Evolutionary conservation across 2,113 vertebrate species (phyloP), one percentile per base, ranked within the genome.

Genomic region (Cebus imitator): DNA sequence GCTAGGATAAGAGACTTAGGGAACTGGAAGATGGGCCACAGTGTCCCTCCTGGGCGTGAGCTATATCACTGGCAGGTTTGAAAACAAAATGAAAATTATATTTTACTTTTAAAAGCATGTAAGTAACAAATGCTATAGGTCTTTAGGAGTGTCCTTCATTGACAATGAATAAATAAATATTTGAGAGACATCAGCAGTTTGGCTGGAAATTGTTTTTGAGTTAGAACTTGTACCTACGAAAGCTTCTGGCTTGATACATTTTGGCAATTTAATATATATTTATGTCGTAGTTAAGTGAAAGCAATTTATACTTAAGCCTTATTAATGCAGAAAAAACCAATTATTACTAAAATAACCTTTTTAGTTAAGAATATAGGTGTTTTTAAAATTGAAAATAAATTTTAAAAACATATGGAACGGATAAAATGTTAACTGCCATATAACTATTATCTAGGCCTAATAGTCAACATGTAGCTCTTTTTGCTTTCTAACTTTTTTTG

Each of bases 261-360:
- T 68, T 83, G 50, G 30, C 61, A 80, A 43, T 70, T 90, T 80
- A 43, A 52, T 52, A 25, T n/a, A 40, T 66, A 45, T 85, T 10
- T 12, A 37, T 91, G 35, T 68, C 10, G 27, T 70, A 30, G 14
- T 50, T 76, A 75, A 75, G 4, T 48, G 45, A 68, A 72, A 79
- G 21, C 50, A 89, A 64, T 96, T 72, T 79, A 32, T 85, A 35
- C 72, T 85, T 85, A 96, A 89, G 35, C 37, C n/a, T 75, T 92
- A 37, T 58, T 90, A 66, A 75, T 80, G 75, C 45, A 78, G 61
- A 85, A 87, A 93, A 21, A 64, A 64, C 13, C 10, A 2, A 32
- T 58, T 23, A 45, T n/a, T n/a, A 57, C 18, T 81, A 82, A 73
- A 91, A 20, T 43, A 78, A 75, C 40, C 32, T n/a, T 91, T 83